Evolutionary conservation across 2,797 vertebrate genomes (phyloP).

Genomic region (Leuciscus waleckii): DNA sequence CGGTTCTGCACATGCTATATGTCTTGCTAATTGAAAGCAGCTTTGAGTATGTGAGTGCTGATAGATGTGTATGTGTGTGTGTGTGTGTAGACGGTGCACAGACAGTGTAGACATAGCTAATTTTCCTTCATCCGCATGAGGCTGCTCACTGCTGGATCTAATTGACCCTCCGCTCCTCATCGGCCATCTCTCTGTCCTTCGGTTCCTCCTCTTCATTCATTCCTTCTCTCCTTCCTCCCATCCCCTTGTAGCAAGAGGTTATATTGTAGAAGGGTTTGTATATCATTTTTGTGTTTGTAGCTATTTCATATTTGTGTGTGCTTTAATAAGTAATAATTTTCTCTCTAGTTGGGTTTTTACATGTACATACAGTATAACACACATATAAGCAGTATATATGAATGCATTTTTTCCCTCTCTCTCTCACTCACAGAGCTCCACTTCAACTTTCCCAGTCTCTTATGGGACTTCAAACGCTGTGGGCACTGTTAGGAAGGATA

Average conservation of each 20-base stretch:
- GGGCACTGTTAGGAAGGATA: constrained; percentile 78
- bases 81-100: constrained; percentile 40
- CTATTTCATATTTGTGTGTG: background rate
- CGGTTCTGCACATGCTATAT: constrained; percentile 14
- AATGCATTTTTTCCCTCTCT: background rate
- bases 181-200: constrained; percentile 1
- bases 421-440: background rate
- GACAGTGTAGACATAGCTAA: constrained; percentile 38
- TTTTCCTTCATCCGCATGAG: constrained; percentile 55
- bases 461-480: constrained; percentile 76
- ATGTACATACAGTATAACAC: background rate
- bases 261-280: background rate
- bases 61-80: constrained; percentile 33
- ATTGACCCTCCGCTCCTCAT: constrained; percentile 53
- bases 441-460: constrained; percentile 70
- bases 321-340: background rate
- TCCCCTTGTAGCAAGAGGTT: background rate
- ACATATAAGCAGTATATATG: constrained; percentile 6
- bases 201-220: constrained; percentile 24
- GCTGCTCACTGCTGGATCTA: constrained; percentile 49
- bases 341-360: background rate
- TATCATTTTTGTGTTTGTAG: background rate
- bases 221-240: background rate
- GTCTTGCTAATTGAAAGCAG: constrained; percentile 59
- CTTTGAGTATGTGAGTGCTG: constrained; percentile 45